These are phyloP conservation scores for Trididemnum nubilum DNA, from an alignment of 23 tunicate species.

Conservation along the genomic window DNA sequence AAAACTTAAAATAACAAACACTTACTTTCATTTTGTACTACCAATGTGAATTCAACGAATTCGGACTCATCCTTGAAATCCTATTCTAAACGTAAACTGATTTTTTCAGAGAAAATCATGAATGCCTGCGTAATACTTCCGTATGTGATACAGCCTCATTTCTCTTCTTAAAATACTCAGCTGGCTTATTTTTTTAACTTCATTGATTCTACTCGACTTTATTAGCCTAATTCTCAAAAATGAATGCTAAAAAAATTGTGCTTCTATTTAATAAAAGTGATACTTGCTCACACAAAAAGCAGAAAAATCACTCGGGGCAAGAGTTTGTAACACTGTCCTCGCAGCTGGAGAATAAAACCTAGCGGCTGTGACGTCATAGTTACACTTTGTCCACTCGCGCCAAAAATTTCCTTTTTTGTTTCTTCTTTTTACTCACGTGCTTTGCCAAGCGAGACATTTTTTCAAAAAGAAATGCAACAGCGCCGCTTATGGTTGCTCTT, in stretches of 20 bases:
- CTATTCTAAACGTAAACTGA: too few relatives aligned
- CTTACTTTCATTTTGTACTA: too few relatives aligned
- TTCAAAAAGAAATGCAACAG: conserved; percentile 37
- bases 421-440: conserved; percentile 34
- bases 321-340: conserved; percentile 39
- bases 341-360: conserved; percentile 55
- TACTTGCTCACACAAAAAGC: too few relatives aligned
- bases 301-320: conserved; percentile 54
- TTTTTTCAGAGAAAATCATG: neutral
- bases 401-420: conserved; percentile 8
- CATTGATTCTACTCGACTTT: too few relatives aligned
- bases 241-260: too few relatives aligned
- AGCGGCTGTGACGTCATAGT: conserved; percentile 45
- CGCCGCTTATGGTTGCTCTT: conserved; percentile 38
- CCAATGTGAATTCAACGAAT: too few relatives aligned
- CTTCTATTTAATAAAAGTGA: too few relatives aligned
- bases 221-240: too few relatives aligned
- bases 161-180: too few relatives aligned
- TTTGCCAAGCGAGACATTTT: conserved; percentile 46
- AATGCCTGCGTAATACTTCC: conserved; percentile 22
- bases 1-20: too few relatives aligned
- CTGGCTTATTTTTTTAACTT: too few relatives aligned
- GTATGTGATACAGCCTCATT: conserved; percentile 10
- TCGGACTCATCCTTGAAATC: too few relatives aligned
- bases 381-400: conserved; percentile 42